These are phyloP conservation scores for Pampus argenteus DNA, from an alignment of 2,797 vertebrate genomes.

Conservation along the genomic window DNA sequence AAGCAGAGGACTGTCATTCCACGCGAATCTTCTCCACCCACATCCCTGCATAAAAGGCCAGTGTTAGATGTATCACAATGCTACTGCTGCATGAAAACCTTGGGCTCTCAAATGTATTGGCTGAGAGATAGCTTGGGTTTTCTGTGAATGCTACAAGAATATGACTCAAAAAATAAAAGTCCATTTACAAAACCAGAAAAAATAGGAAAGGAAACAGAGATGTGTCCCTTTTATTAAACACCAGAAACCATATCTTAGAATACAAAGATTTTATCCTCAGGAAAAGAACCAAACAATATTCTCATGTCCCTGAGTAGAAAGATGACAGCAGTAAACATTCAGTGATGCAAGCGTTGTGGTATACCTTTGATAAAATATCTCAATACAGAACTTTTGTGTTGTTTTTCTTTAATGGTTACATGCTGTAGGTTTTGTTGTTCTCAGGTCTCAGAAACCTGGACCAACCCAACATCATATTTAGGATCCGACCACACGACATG, in stretches of 20 bases:
- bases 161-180: neutral
- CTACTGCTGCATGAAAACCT: slow-evolving; percentile 27
- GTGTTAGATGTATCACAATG: slow-evolving; percentile 19
- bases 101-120: slow-evolving; percentile 3
- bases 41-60: slow-evolving; percentile 8
- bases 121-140: neutral
- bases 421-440: neutral
- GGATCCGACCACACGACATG: neutral
- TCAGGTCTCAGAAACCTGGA: neutral
- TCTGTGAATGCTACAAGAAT: neutral
- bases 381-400: neutral
- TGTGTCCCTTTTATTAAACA: neutral
- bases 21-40: slow-evolving; percentile 29
- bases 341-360: neutral
- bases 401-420: neutral
- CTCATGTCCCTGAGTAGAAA: neutral
- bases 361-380: neutral
- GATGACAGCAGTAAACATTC: neutral
- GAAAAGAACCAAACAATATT: neutral
- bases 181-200: neutral
- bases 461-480: neutral
- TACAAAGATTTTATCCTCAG: neutral
- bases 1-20: neutral
- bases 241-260: neutral
- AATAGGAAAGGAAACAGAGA: rapidly evolving